Evolutionary conservation across 2,888 invertebrate species (phyloP).

Genomic region (Lasiommata megera): DNA sequence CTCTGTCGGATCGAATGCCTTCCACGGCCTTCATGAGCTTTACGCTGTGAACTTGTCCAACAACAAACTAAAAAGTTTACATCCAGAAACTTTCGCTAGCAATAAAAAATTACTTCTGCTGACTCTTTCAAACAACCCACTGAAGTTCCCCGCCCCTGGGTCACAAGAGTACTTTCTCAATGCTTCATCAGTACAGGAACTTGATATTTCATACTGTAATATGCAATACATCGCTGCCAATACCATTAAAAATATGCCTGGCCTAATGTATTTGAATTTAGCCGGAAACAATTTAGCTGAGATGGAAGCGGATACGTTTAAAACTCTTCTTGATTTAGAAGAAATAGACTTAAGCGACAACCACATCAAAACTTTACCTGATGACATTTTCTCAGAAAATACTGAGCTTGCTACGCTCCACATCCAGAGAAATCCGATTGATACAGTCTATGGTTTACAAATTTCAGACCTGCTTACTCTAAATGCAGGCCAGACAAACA

Average conservation of each 20-base stretch:
- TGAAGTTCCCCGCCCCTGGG: constrained; percentile 69
- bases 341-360: constrained; percentile 89
- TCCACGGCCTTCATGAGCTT: constrained; percentile 84
- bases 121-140: constrained; percentile 85
- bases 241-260: constrained; percentile 84
- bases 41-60: constrained; percentile 86
- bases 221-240: constrained; percentile 83
- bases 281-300: constrained; percentile 84
- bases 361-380: constrained; percentile 82
- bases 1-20: constrained; percentile 85
- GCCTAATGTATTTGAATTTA: constrained; percentile 85
- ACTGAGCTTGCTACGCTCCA: constrained; percentile 84
- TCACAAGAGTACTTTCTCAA: constrained; percentile 78
- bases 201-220: constrained; percentile 86
- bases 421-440: constrained; percentile 85
- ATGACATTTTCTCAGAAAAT: constrained; percentile 84
- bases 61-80: constrained; percentile 84
- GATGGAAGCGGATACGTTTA: constrained; percentile 83
- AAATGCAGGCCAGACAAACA: constrained; percentile 85
- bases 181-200: constrained; percentile 84
- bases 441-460: constrained; percentile 82
- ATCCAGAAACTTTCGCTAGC: constrained; percentile 85
- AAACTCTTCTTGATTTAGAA: constrained; percentile 83
- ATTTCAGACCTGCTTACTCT: constrained; percentile 84
- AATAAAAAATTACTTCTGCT: constrained; percentile 85